These are phyloP conservation scores for Heteromurus nitidus DNA, from an alignment of 2,888 invertebrate genomes.

Conservation along the genomic window DNA sequence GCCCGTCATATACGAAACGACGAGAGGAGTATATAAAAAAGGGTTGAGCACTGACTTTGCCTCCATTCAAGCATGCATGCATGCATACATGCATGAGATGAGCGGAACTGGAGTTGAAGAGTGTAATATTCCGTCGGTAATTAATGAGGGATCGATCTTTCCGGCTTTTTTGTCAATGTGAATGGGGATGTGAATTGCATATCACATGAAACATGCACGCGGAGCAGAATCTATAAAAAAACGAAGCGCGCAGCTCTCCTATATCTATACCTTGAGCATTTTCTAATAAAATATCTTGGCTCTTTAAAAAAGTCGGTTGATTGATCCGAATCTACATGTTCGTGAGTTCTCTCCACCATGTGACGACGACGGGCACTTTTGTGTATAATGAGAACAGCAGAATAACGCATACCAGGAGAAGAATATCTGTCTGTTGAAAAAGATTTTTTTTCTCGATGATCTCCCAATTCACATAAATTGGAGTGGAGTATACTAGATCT, in stretches of 20 bases:
- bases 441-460: slow-evolving; percentile 32
- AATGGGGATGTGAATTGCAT: slow-evolving; percentile 34
- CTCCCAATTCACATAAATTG: slow-evolving; percentile 45
- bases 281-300: too few species aligned
- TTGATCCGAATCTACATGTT: too few species aligned
- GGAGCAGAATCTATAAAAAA: too few species aligned
- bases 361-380: too few species aligned
- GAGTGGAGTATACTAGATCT: slow-evolving; percentile 19
- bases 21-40: slow-evolving; percentile 42
- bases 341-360: too few species aligned
- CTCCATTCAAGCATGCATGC: slow-evolving; percentile 57
- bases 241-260: too few species aligned
- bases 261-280: too few species aligned
- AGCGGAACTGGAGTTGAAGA: slow-evolving; percentile 69
- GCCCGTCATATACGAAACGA: neutral
- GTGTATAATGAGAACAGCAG: too few species aligned
- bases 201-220: slow-evolving; percentile 25
- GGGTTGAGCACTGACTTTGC: slow-evolving; percentile 46
- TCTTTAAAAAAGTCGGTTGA: too few species aligned
- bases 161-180: slow-evolving; percentile 65
- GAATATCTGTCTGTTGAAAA: too few species aligned
- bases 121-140: slow-evolving; percentile 72
- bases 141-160: slow-evolving; percentile 73
- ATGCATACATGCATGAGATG: slow-evolving; percentile 62
- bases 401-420: slow-evolving; percentile 24